Evolutionary conservation across 2,113 vertebrate genomes (phyloP).

Genomic region (Oreamnos americanus): DNA sequence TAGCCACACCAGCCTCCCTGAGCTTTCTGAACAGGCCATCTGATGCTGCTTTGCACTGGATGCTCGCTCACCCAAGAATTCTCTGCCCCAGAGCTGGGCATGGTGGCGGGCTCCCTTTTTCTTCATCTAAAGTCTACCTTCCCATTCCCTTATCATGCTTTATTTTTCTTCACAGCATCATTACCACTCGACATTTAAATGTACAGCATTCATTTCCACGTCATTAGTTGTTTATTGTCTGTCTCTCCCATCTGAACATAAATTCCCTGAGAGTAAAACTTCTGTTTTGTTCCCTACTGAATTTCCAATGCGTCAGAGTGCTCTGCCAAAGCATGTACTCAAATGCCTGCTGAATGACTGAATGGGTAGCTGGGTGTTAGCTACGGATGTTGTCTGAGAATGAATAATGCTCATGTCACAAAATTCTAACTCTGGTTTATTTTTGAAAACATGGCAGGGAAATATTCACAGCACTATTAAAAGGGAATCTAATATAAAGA

Average conservation of each 20-base stretch:
- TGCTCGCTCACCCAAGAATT: neutral
- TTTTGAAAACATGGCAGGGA: slow-evolving; percentile 4
- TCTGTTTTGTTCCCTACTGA: neutral
- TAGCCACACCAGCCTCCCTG: neutral
- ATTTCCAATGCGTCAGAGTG: neutral
- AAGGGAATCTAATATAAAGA: neutral
- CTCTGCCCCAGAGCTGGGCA: neutral
- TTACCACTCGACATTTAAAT: neutral
- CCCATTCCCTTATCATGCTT: neutral
- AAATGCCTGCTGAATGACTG: neutral
- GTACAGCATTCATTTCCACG: neutral
- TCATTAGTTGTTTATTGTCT: neutral
- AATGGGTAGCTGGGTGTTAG: neutral
- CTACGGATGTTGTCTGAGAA: neutral
- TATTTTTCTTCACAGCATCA: neutral
- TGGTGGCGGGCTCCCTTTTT: neutral
- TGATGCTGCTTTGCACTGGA: neutral
- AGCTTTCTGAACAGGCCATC: neutral
- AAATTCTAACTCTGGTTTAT: neutral
- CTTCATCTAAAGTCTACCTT: neutral
- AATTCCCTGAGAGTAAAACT: neutral
- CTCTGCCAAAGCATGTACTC: neutral
- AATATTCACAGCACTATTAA: neutral
- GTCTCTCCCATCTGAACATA: neutral
- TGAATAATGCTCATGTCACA: neutral